These are phyloP conservation scores for Chionomys nivalis DNA, from an alignment of 2,113 vertebrate species.

Conservation along the genomic window DNA sequence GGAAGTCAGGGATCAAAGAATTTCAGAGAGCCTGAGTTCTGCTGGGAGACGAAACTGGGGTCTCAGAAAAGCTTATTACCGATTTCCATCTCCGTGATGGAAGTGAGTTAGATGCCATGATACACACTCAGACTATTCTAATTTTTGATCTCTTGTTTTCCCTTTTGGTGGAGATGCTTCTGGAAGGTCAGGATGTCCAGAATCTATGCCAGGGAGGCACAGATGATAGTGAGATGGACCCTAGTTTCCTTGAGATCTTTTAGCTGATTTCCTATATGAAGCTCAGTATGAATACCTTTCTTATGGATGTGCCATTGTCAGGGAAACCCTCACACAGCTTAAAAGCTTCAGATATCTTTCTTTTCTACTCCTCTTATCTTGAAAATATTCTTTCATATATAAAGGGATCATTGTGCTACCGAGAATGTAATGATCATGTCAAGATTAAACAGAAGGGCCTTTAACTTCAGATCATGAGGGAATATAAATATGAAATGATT, in stretches of 20 bases:
- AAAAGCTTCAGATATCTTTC: neutral
- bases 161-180: neutral
- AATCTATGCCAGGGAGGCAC: neutral
- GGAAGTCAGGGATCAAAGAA: too few relatives aligned
- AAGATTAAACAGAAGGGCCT: neutral
- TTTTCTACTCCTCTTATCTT: too few relatives aligned
- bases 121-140: neutral
- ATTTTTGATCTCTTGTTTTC: neutral
- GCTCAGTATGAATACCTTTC: neutral
- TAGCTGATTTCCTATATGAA: neutral
- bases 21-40: neutral
- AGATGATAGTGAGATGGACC: neutral
- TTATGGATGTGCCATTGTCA: neutral
- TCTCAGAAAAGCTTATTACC: neutral
- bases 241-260: neutral
- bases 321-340: neutral
- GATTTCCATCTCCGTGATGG: neutral
- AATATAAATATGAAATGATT: neutral
- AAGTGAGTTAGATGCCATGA: too few relatives aligned
- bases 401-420: neutral
- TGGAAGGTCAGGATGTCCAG: neutral
- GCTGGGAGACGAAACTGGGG: neutral
- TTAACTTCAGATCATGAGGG: neutral
- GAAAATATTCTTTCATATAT: neutral
- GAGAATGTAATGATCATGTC: fast-evolving